Conservation (phyloP, 1,140 invertebrate species). For the Trialeurodes vaporariorum region DNA sequence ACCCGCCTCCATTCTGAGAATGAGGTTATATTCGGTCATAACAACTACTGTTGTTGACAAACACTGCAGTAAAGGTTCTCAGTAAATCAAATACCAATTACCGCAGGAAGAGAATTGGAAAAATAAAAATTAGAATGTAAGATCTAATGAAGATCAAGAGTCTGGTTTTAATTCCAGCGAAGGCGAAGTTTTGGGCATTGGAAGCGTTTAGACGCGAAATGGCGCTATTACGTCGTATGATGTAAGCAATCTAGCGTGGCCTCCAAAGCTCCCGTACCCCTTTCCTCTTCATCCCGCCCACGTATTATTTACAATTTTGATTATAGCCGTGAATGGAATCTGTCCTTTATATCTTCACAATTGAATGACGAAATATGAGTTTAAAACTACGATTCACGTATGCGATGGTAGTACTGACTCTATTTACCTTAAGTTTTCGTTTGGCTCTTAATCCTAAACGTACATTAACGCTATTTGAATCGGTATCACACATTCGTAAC, state of each 20-base stretch:
- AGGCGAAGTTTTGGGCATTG: too few species aligned
- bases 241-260: background rate
- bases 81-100: background rate
- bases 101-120: too few species aligned
- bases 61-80: background rate
- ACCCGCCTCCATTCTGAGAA: too few species aligned
- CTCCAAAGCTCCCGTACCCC: background rate
- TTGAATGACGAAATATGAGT: background rate
- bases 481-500: background rate
- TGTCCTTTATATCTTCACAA: too few species aligned
- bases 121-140: too few species aligned
- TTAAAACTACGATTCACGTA: background rate
- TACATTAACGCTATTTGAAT: background rate
- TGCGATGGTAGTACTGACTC: too few species aligned
- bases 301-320: background rate
- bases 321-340: background rate
- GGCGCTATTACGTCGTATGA: background rate
- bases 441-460: background rate
- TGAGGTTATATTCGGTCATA: background rate
- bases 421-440: too few species aligned
- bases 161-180: too few species aligned
- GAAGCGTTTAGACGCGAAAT: too few species aligned
- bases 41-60: background rate
- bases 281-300: background rate
- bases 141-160: too few species aligned